Evolutionary conservation across 2,888 invertebrate species (phyloP).

Genomic region (Thymelicus sylvestris): DNA sequence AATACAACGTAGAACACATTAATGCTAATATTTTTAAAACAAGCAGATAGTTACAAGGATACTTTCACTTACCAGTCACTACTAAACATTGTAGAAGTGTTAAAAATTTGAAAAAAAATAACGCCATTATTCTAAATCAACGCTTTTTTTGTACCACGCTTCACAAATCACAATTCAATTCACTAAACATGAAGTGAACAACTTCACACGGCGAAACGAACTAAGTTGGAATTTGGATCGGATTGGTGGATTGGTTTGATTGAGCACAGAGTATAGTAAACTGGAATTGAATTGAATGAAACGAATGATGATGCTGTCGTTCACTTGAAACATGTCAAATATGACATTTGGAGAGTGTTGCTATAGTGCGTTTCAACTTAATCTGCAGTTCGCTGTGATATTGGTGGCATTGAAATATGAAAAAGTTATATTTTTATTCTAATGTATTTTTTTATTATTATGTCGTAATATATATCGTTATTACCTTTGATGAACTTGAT

Average conservation of each 20-base stretch:
- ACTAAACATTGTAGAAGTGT: conserved; percentile 53
- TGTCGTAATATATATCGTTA: too few relatives aligned
- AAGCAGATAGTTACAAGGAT: background rate
- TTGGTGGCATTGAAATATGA: too few relatives aligned
- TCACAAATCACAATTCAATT: conserved; percentile 36
- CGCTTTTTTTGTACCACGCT: conserved; percentile 45
- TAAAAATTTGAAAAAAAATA: conserved; percentile 53
- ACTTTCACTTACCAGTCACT: conserved; percentile 59
- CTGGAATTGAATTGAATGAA: too few relatives aligned
- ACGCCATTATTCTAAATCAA: conserved; percentile 55
- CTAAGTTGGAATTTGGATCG: conserved; percentile 27
- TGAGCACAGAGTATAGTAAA: too few relatives aligned
- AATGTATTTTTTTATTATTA: too few relatives aligned
- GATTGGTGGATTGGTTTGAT: conserved; percentile 31
- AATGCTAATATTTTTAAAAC: background rate
- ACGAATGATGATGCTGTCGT: too few relatives aligned
- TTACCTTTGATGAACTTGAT: too few relatives aligned
- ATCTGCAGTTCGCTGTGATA: too few relatives aligned
- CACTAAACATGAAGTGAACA: background rate
- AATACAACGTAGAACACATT: background rate
- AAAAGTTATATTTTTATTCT: too few relatives aligned
- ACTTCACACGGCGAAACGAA: conserved; percentile 26
- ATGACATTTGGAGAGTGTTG: too few relatives aligned
- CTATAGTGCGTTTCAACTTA: too few relatives aligned
- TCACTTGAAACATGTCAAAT: too few relatives aligned